Percentiles rank a stretch among this genome's conserved stretches.
These are phyloP conservation scores for Poecilia latipinna DNA, from an alignment of 2,113 vertebrate species.

Conservation along the genomic window DNA sequence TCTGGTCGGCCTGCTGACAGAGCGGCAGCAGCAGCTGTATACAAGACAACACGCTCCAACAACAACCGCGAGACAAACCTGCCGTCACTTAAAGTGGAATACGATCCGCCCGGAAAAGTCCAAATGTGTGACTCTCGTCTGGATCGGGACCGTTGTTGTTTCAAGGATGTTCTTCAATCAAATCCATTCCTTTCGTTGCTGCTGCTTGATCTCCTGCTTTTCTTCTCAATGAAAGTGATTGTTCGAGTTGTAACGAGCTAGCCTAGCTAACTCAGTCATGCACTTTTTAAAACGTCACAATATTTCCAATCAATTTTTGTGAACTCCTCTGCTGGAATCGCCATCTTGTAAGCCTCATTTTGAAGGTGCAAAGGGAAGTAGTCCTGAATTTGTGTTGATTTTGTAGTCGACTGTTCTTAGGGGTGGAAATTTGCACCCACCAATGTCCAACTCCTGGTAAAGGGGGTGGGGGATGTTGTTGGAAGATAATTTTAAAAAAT, in stretches of 20 bases:
- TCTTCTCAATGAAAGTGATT: conserved; percentile 42
- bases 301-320: not conserved
- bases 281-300: not conserved
- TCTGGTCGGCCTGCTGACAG: conserved; percentile 60
- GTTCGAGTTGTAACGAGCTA: not conserved
- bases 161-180: conserved; percentile 34
- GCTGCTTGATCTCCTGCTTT: conserved; percentile 30
- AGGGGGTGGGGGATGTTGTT: too few species aligned
- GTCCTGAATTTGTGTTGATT: too few species aligned
- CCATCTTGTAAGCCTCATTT: too few species aligned
- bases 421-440: too few species aligned
- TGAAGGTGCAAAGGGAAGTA: too few species aligned
- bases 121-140: conserved; percentile 1
- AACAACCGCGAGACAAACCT: conserved; percentile 25
- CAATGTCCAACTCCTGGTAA: too few species aligned
- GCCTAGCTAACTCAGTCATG: not conserved
- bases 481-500: too few species aligned
- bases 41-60: conserved; percentile 11
- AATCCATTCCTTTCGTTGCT: conserved; percentile 10
- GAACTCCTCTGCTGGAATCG: too few species aligned
- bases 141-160: conserved; percentile 3
- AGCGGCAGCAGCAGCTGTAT: conserved; percentile 63
- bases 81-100: not conserved
- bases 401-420: too few species aligned
- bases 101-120: conserved; percentile 9